Conservation (phyloP, 2,888 invertebrate species). For the Melolontha melolontha region DNA sequence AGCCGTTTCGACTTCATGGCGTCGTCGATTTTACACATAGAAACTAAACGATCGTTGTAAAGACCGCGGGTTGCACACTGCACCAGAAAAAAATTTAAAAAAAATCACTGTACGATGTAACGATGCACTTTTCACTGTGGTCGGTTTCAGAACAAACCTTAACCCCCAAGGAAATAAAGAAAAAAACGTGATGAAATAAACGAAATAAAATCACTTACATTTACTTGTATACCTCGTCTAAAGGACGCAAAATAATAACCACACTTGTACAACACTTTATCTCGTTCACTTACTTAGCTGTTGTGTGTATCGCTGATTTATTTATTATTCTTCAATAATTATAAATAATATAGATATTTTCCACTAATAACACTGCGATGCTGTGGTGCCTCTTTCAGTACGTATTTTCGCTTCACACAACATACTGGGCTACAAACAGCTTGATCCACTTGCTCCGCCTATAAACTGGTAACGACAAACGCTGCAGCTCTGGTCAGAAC, state of each 20-base stretch:
- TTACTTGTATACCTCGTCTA: slow-evolving; percentile 20
- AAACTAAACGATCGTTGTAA: slow-evolving; percentile 31
- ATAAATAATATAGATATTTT: slow-evolving; percentile 47
- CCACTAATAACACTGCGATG: slow-evolving; percentile 57
- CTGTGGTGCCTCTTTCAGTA: slow-evolving; percentile 60
- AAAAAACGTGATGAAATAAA: slow-evolving; percentile 18
- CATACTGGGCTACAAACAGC: slow-evolving; percentile 59
- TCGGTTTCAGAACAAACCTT: slow-evolving; percentile 6
- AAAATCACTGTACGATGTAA: slow-evolving; percentile 39
- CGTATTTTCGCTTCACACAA: slow-evolving; percentile 62
- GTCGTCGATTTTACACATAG: slow-evolving; percentile 39
- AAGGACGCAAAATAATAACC: slow-evolving; percentile 42
- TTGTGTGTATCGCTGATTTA: slow-evolving; percentile 52
- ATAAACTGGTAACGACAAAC: slow-evolving; percentile 45
- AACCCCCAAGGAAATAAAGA: slow-evolving; percentile 27
- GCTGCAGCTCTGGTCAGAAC: slow-evolving; percentile 50
- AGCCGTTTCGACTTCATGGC: slow-evolving; percentile 60
- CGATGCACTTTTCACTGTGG: slow-evolving; percentile 47
- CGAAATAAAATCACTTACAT: slow-evolving; percentile 33
- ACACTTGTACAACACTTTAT: slow-evolving; percentile 42
- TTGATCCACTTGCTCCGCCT: slow-evolving; percentile 61
- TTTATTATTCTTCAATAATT: slow-evolving; percentile 47
- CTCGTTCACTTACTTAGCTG: slow-evolving; percentile 28
- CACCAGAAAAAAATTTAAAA: slow-evolving; percentile 43
- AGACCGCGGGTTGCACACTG: slow-evolving; percentile 44